These are phyloP conservation scores for Menura novaehollandiae DNA, from an alignment of 2,113 vertebrate species.

Conservation along the genomic window DNA sequence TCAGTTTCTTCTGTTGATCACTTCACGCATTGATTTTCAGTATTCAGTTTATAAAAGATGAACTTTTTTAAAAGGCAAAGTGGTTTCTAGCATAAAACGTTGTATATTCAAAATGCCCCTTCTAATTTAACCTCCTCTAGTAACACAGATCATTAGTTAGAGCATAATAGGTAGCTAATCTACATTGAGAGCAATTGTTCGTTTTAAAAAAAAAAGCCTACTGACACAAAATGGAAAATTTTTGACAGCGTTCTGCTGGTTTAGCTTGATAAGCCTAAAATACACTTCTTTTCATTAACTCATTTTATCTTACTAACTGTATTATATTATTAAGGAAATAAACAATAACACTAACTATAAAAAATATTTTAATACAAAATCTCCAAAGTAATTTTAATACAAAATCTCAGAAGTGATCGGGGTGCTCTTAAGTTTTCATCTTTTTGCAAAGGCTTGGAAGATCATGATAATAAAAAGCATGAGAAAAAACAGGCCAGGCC, in stretches of 20 bases:
- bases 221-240: background rate
- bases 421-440: background rate
- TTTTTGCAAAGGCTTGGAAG: background rate
- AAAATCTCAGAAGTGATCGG: background rate
- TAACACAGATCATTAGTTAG: background rate
- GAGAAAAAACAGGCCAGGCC: background rate
- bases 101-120: background rate
- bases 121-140: background rate
- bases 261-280: background rate
- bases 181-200: background rate
- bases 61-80: background rate
- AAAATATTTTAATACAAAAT: background rate
- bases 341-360: background rate
- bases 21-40: slow-evolving; percentile 7
- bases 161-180: background rate
- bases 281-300: background rate
- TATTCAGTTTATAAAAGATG: background rate
- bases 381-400: background rate
- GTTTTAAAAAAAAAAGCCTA: background rate
- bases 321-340: background rate
- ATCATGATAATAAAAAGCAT: background rate
- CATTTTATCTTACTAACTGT: background rate
- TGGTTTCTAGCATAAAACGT: background rate
- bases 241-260: background rate
- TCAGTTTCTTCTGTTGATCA: slow-evolving; percentile 27